Evolutionary conservation across 2,797 vertebrate genomes (phyloP).

Genomic region (Anas bahamensis): DNA sequence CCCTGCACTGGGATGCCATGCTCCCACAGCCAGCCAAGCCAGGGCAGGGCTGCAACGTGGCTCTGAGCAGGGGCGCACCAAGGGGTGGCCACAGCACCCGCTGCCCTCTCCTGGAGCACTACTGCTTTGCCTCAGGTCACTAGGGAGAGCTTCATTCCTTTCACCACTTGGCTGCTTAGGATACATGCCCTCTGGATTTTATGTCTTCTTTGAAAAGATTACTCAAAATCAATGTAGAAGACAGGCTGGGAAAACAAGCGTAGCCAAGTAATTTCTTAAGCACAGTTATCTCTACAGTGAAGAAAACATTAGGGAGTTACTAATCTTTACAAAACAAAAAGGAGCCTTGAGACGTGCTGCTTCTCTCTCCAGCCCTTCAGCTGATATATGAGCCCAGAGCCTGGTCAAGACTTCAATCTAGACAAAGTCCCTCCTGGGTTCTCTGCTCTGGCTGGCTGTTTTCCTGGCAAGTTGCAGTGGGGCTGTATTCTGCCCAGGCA

Average conservation of each 20-base stretch:
- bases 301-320: conserved; percentile 39
- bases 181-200: conserved; percentile 31
- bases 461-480: background rate
- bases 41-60: background rate
- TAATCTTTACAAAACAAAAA: conserved; percentile 54
- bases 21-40: background rate
- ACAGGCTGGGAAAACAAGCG: conserved; percentile 43
- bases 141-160: background rate
- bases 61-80: background rate
- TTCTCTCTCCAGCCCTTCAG: conserved; percentile 20
- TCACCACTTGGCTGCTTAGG: background rate
- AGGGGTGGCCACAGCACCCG: rapidly evolving
- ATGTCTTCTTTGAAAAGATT: conserved; percentile 60
- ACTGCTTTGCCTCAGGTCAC: background rate
- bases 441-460: background rate
- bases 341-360: background rate
- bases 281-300: background rate
- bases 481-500: background rate
- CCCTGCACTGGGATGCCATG: background rate
- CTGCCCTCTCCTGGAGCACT: background rate
- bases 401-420: conserved; percentile 28
- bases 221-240: conserved; percentile 50
- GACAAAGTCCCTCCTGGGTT: conserved; percentile 25
- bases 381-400: conserved; percentile 19
- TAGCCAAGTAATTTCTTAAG: conserved; percentile 63